These are phyloP conservation scores for Himantopus leucocephalus DNA, from an alignment of 2,113 vertebrate genomes.

Conservation along the genomic window DNA sequence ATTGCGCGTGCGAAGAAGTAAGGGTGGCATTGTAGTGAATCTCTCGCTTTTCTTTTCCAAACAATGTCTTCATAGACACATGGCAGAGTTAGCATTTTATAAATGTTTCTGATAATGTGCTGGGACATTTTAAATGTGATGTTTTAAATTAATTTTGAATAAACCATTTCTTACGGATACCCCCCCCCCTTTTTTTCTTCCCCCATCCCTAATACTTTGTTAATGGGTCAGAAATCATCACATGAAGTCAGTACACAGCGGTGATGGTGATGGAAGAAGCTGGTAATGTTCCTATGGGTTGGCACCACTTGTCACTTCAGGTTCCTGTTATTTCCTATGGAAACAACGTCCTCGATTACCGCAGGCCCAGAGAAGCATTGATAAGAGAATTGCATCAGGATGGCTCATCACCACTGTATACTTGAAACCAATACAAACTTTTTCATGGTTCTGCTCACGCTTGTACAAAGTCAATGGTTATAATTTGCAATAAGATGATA, in stretches of 20 bases:
- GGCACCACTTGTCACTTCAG: constrained; percentile 55
- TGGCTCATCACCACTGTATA: constrained; percentile 48
- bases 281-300: background rate
- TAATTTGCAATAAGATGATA: constrained; percentile 52
- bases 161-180: background rate
- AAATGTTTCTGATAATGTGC: constrained; percentile 51
- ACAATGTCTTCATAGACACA: background rate
- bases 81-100: constrained; percentile 20
- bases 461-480: constrained; percentile 58
- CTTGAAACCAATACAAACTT: constrained; percentile 63
- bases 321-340: constrained; percentile 80
- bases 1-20: background rate
- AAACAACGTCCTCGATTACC: constrained; percentile 60
- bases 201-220: background rate
- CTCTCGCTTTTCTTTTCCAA: background rate
- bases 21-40: background rate
- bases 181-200: background rate
- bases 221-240: background rate
- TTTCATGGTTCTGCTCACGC: constrained; percentile 51
- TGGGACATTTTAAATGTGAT: constrained; percentile 56
- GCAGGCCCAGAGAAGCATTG: constrained; percentile 5
- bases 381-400: background rate
- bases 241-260: background rate
- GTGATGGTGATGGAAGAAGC: constrained; percentile 29
- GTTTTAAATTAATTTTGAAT: constrained; percentile 43